Conservation (phyloP, 2,113 vertebrate genomes). For the Phalacrocorax pelagicus region DNA sequence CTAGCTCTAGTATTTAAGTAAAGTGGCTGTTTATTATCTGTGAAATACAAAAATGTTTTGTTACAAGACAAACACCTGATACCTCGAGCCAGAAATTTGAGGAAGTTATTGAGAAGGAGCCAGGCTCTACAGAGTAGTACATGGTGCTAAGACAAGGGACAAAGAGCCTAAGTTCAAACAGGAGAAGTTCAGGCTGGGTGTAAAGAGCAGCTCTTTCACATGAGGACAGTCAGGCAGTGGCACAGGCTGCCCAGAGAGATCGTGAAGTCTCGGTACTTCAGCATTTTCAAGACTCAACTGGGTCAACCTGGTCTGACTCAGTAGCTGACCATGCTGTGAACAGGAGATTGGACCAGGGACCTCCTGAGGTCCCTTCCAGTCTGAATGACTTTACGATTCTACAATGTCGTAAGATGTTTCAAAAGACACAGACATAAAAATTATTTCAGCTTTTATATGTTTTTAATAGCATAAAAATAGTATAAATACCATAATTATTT, state of each 20-base stretch:
- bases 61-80: not conserved
- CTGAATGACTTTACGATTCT: not conserved
- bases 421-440: not conserved
- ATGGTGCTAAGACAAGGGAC: accelerated
- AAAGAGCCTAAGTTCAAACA: not conserved
- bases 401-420: not conserved
- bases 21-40: not conserved
- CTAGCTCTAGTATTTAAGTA: not conserved
- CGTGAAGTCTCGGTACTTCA: not conserved
- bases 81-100: not conserved
- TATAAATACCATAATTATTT: not conserved
- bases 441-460: not conserved
- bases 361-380: not conserved
- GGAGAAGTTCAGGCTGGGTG: not conserved
- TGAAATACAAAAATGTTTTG: not conserved
- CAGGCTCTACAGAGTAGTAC: not conserved
- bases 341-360: not conserved
- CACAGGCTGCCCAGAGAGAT: not conserved
- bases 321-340: not conserved
- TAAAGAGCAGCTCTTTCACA: not conserved
- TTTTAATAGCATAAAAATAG: not conserved
- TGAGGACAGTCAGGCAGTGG: not conserved
- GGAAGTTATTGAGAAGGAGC: not conserved
- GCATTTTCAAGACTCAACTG: not conserved
- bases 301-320: not conserved